Conservation (phyloP, 37 sponge, comb jelly and placozoan genomes). For the Beroe ovata region DNA sequence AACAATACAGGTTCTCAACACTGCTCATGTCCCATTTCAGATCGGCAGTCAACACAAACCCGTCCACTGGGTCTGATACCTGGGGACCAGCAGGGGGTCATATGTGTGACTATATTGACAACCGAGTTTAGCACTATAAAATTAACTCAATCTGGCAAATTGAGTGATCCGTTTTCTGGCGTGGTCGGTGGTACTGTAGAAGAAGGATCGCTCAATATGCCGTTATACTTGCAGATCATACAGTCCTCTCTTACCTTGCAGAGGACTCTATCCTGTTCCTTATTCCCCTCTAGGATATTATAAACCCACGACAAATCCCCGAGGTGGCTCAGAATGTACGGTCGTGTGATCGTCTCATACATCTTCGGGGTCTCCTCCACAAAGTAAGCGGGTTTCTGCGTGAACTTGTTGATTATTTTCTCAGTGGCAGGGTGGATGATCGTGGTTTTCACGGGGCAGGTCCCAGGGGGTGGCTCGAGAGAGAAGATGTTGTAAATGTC, state of each 20-base stretch:
- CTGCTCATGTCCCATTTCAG: slow-evolving; percentile 89
- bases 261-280: slow-evolving; percentile 82
- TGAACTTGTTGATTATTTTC: slow-evolving; percentile 83
- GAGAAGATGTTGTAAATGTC: slow-evolving; percentile 87
- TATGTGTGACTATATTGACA: too few species aligned
- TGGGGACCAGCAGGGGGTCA: too few species aligned
- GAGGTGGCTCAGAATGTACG: slow-evolving; percentile 75
- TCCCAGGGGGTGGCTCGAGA: slow-evolving; percentile 20
- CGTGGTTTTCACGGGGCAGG: slow-evolving; percentile 70
- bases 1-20: slow-evolving; percentile 76
- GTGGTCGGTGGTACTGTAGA: too few species aligned
- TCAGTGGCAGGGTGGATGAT: slow-evolving; percentile 91
- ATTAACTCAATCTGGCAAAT: too few species aligned
- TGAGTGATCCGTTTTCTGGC: too few species aligned
- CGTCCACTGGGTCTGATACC: too few species aligned
- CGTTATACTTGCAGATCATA: too few species aligned
- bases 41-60: slow-evolving; percentile 89
- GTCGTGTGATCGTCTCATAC: slow-evolving; percentile 78
- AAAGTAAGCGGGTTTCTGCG: slow-evolving; percentile 70
- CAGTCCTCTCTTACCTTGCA: slow-evolving; percentile 69
- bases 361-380: slow-evolving; percentile 82
- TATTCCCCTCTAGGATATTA: slow-evolving; percentile 87
- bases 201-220: too few species aligned
- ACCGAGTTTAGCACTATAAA: too few species aligned
- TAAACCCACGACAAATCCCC: slow-evolving; percentile 85